These are phyloP conservation scores for Callopanchax toddi DNA, from an alignment of 2,113 vertebrate species.

Conservation along the genomic window DNA sequence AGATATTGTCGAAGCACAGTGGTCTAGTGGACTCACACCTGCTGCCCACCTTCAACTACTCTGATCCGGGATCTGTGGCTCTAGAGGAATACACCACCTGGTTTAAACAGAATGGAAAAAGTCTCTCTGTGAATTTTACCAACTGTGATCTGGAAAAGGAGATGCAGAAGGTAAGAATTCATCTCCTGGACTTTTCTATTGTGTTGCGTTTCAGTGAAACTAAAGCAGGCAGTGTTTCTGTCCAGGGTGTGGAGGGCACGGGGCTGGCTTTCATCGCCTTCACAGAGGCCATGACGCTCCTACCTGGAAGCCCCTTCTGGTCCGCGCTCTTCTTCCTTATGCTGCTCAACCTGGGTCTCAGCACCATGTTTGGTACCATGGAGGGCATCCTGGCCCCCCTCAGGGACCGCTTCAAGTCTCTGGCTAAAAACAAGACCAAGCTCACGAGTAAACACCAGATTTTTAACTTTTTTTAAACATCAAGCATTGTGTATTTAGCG, in stretches of 20 bases:
- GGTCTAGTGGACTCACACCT: slow-evolving; percentile 12
- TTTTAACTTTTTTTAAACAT: no score
- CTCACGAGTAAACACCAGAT: slow-evolving; percentile 74
- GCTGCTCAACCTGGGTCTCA: slow-evolving; percentile 83
- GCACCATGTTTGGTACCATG: slow-evolving; percentile 82
- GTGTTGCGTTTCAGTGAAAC: background rate
- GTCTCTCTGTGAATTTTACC: slow-evolving; percentile 43
- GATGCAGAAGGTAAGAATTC: slow-evolving; percentile 78
- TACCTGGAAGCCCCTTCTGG: slow-evolving; percentile 85
- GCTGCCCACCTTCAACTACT: slow-evolving; percentile 39
- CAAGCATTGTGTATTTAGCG: no score
- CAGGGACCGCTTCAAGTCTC: slow-evolving; percentile 79
- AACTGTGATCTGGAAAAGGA: slow-evolving; percentile 76
- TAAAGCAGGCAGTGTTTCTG: slow-evolving; percentile 15
- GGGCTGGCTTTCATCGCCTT: slow-evolving; percentile 84
- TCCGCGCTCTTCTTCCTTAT: slow-evolving; percentile 85
- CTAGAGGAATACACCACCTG: slow-evolving; percentile 71
- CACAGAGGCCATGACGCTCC: slow-evolving; percentile 81
- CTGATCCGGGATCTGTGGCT: slow-evolving; percentile 30
- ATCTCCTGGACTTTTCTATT: no score
- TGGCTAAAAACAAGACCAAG: slow-evolving; percentile 76
- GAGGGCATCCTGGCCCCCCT: slow-evolving; percentile 84
- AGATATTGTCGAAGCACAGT: slow-evolving; percentile 41
- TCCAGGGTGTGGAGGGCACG: slow-evolving; percentile 81
- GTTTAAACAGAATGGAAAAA: slow-evolving; percentile 41